Percentiles rank a stretch among this genome's conserved stretches.
phyloP scores from a whole-genome alignment of 2,113 vertebrate genomes.

The Thryonomys swinderianus region DNA sequence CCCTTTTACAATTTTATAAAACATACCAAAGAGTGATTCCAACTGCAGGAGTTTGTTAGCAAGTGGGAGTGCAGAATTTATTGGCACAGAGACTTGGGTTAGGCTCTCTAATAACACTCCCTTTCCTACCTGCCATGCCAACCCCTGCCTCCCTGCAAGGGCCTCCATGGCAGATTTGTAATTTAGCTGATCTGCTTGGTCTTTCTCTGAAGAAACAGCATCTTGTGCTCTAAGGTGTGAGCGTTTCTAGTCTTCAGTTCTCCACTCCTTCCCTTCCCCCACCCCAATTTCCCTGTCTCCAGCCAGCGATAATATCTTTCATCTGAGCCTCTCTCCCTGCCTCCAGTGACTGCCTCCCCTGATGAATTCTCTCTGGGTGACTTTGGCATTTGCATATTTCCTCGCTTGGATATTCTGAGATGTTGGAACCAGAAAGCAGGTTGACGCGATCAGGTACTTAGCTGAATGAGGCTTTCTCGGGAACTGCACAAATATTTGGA shows the following conservation, averaged over 20 bases:
- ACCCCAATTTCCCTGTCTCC: conserved; percentile 70
- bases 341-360: conserved; percentile 75
- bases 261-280: conserved; percentile 57
- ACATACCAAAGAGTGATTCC: background rate
- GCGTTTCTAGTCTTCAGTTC: conserved; percentile 40
- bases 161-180: background rate
- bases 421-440: conserved; percentile 76
- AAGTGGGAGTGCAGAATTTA: conserved; percentile 24
- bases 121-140: background rate
- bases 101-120: background rate
- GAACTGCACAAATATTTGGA: conserved; percentile 82
- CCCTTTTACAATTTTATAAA: conserved; percentile 40
- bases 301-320: conserved; percentile 76
- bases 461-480: conserved; percentile 73
- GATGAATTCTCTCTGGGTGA: conserved; percentile 80
- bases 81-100: background rate
- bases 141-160: background rate
- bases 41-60: background rate
- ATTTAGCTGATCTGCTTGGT: conserved; percentile 6
- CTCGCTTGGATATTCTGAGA: conserved; percentile 74
- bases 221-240: background rate
- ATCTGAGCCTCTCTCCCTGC: conserved; percentile 72
- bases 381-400: conserved; percentile 80
- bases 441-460: conserved; percentile 79
- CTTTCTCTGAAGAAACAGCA: conserved; percentile 37